Evolutionary conservation across 2,113 vertebrate genomes (phyloP), one percentile per base, ranked within the genome.

Genomic region (Gymnorhina tibicen): DNA sequence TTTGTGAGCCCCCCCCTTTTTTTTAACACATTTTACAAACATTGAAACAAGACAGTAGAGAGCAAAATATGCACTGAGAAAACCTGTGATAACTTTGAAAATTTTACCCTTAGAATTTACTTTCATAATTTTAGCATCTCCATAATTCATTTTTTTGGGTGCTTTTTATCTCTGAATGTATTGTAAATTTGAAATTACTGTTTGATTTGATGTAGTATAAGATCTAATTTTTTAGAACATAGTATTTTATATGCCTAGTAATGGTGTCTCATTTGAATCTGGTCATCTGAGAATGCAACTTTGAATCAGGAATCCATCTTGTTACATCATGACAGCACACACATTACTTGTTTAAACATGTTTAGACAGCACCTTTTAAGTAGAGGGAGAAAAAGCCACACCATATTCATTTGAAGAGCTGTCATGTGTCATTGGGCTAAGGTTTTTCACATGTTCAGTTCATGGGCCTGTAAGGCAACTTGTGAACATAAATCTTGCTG

Each of bases 341-440:
- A 23, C 2, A 2, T 80, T 23, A 66, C 12, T 5, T 47, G 22
- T 22, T 67, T 50, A 42, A 70, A 28, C 0, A 0, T 30, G 35
- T 72, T 85, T 68, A 79, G 58, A 41, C 26, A 21, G 32, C 10
- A 28, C n/a, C 55, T 73, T 68, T 17, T 47, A 77, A 83, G 16
- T 7, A 68, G 62, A 90, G 16, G 21, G 47, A 77, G 68, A 66
- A 74, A 80, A 91, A 41, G 44, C 21, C 47, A 9, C 6, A 12
- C 44, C 42, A 10, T 67, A 17, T 41, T 46, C 0, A 24, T 73
- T 30, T 76, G 49, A 52, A 83, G n/a, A 60, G 37, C 32, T 27
- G 6, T 74, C 19, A 5, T 4, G 1, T 67, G 37, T 80, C 9
- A 17, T 11, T 42, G 26, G 47, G 27, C 28, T 39, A 11, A 56